Evolutionary conservation across 2,113 vertebrate genomes (phyloP).

Genomic region (Sphyrna mokarran): DNA sequence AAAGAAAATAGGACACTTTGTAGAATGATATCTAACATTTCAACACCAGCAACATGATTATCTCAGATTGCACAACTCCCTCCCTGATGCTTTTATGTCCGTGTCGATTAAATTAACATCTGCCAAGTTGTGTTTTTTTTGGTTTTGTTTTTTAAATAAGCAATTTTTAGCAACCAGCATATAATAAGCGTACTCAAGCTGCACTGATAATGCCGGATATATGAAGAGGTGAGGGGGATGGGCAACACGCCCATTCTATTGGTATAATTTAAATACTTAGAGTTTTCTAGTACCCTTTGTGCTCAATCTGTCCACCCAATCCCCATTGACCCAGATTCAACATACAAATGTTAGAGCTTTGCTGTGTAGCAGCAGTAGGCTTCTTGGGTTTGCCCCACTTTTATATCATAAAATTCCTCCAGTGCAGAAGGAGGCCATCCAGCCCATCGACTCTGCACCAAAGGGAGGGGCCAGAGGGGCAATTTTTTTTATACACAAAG

Average conservation of each 20-base stretch:
- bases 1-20: conserved; percentile 6
- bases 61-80: neutral
- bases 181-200: neutral
- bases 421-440: neutral
- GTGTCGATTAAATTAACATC: neutral
- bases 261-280: neutral
- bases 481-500: no score
- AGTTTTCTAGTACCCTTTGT: neutral
- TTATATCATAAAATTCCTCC: neutral
- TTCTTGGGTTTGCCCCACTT: neutral
- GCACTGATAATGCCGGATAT: neutral
- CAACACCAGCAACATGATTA: neutral
- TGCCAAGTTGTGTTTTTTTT: neutral
- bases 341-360: no score
- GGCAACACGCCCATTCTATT: neutral
- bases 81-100: neutral
- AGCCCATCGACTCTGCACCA: neutral
- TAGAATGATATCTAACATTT: neutral
- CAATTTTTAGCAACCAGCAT: neutral
- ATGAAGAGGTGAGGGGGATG: neutral
- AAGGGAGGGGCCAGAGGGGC: no score
- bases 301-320: neutral
- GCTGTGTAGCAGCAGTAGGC: neutral
- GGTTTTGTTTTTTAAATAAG: neutral
- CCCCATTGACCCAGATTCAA: neutral